These are phyloP conservation scores for Phrynosoma blainvillii DNA, from an alignment of 2,113 vertebrate species.

Conservation along the genomic window DNA sequence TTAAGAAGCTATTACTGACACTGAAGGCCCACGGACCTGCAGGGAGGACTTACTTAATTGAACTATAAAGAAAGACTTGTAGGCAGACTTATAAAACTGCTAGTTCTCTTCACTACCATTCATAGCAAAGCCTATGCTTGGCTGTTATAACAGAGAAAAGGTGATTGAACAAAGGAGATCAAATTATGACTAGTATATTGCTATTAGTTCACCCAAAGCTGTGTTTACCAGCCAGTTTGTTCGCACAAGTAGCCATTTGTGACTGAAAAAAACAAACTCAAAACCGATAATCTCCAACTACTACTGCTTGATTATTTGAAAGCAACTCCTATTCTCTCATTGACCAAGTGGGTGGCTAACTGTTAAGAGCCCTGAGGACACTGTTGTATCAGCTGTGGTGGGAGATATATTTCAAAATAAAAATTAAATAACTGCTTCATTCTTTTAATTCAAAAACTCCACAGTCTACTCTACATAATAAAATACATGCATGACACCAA, in stretches of 20 bases:
- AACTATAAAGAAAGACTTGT: neutral
- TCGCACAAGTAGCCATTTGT: neutral
- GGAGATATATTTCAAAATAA: neutral
- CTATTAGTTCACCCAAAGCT: neutral
- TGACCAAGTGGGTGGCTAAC: neutral
- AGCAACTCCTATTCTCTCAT: neutral
- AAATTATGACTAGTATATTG: neutral
- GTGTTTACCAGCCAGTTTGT: neutral
- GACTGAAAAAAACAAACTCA: neutral
- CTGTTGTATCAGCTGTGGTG: neutral
- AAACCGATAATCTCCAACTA: neutral
- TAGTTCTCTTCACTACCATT: neutral
- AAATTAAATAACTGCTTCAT: neutral
- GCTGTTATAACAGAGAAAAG: neutral
- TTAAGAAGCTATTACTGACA: slow-evolving; percentile 21
- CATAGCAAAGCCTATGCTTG: neutral
- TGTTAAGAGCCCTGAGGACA: neutral
- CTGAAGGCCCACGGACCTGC: neutral
- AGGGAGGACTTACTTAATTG: slow-evolving; percentile 9
- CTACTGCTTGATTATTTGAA: neutral
- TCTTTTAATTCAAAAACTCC: neutral
- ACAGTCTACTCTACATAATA: neutral
- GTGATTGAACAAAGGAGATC: neutral
- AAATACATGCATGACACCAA: neutral
- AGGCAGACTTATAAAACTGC: neutral